Conservation (phyloP, 2,113 vertebrate genomes). For the Anoplopoma fimbria region DNA sequence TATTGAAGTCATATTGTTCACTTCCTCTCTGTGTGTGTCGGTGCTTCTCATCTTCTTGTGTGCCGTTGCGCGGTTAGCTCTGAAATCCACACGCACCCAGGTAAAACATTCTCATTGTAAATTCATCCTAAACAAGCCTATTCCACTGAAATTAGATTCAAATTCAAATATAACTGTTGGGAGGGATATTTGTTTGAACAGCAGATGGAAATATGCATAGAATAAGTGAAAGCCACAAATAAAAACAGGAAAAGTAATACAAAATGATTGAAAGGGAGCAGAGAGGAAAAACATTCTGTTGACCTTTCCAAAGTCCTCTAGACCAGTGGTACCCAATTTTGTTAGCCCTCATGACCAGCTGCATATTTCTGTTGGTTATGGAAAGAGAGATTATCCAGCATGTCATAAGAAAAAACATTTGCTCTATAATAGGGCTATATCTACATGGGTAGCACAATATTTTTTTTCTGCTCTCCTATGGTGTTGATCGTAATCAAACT, state of each 20-base stretch:
- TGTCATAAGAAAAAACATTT: too few species aligned
- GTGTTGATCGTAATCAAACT: not conserved
- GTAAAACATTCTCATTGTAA: constrained; percentile 26
- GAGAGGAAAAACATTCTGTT: not conserved
- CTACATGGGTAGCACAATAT: not conserved
- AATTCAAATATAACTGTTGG: not conserved
- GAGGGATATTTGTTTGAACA: not conserved
- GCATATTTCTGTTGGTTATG: not conserved
- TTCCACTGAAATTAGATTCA: not conserved
- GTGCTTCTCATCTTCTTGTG: constrained; percentile 73
- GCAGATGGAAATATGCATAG: not conserved
- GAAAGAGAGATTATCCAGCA: not conserved
- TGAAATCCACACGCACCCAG: constrained; percentile 73
- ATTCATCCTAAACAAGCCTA: not conserved
- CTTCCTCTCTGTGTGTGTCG: constrained; percentile 48
- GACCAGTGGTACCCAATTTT: not conserved
- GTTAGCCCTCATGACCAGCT: too few species aligned
- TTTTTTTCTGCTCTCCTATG: not conserved
- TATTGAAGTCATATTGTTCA: constrained; percentile 48
- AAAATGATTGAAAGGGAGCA: not conserved
- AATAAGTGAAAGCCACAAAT: not conserved
- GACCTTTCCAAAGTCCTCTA: not conserved
- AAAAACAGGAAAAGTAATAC: not conserved
- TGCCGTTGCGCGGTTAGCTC: constrained; percentile 48
- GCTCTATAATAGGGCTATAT: not conserved